phyloP scores from a whole-genome alignment of 2,797 vertebrate genomes.

The Spea hammondii region DNA sequence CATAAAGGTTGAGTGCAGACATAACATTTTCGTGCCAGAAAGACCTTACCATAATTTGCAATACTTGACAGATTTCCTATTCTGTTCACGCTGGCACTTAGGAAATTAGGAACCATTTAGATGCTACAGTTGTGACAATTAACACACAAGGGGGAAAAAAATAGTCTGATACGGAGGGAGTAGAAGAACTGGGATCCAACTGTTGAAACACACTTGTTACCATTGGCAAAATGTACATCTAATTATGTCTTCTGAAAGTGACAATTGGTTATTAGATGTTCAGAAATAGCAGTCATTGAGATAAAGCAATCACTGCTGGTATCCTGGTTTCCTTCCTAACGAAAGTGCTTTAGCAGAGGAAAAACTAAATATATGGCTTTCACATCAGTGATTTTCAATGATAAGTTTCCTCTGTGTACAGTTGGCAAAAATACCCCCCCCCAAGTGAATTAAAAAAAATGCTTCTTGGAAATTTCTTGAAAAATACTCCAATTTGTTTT shows the following conservation, averaged over 20 bases:
- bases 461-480: too few species aligned
- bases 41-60: background rate
- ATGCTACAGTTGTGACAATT: conserved; percentile 29
- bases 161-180: background rate
- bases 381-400: too few species aligned
- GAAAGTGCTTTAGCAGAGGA: too few species aligned
- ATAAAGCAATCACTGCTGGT: conserved; percentile 28
- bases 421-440: too few species aligned
- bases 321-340: conserved; percentile 13
- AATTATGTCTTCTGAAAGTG: conserved; percentile 45
- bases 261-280: conserved; percentile 49
- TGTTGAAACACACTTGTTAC: conserved; percentile 25
- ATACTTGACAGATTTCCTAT: background rate
- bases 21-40: background rate
- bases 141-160: conserved; percentile 9
- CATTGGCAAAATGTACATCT: background rate
- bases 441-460: too few species aligned
- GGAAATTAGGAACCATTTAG: conserved; percentile 16
- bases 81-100: background rate
- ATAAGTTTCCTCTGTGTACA: too few species aligned
- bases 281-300: conserved; percentile 46
- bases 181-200: conserved; percentile 13
- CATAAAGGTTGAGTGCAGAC: background rate
- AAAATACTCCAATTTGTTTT: too few species aligned
- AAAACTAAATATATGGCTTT: too few species aligned